Percentiles rank a stretch among this genome's conserved stretches.
Evolutionary conservation across 2,797 vertebrate species (phyloP).

Genomic region (Enteromius anoplus): DNA sequence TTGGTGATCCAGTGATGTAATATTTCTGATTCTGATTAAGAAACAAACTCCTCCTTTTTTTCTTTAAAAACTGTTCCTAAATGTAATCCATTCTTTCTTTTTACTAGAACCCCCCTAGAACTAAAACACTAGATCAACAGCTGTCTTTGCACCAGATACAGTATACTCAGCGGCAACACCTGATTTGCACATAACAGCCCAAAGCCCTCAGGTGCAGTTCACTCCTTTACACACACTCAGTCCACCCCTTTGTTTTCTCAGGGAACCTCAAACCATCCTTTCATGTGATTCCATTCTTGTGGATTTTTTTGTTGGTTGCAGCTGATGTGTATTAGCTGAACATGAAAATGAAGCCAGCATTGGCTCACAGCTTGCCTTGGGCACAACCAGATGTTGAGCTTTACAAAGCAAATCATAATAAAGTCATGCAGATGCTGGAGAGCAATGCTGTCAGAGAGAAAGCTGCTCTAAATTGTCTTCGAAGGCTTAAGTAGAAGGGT

Average conservation of each 20-base stretch:
- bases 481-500: slow-evolving; percentile 21
- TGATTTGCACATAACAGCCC: slow-evolving; percentile 15
- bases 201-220: not conserved
- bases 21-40: no score
- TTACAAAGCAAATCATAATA: slow-evolving; percentile 50
- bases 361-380: slow-evolving; percentile 57
- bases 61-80: not conserved
- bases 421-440: slow-evolving; percentile 63
- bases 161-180: slow-evolving; percentile 19
- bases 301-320: slow-evolving; percentile 31
- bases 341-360: slow-evolving; percentile 52
- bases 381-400: slow-evolving; percentile 66
- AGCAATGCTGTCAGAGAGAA: slow-evolving; percentile 47
- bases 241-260: not conserved
- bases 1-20: no score
- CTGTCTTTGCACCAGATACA: slow-evolving; percentile 1
- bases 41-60: no score
- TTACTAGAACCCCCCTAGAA: not conserved
- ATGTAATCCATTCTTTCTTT: not conserved
- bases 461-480: not conserved
- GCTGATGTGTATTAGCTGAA: slow-evolving; percentile 47
- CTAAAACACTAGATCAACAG: no score
- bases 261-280: not conserved
- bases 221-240: not conserved
- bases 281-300: slow-evolving; percentile 52